A percentile compares a stretch with the other conserved stretches of the same genome.
These are phyloP conservation scores for Sterrhoptilus dennistouni DNA, from an alignment of 2,113 vertebrate genomes.

Conservation along the genomic window DNA sequence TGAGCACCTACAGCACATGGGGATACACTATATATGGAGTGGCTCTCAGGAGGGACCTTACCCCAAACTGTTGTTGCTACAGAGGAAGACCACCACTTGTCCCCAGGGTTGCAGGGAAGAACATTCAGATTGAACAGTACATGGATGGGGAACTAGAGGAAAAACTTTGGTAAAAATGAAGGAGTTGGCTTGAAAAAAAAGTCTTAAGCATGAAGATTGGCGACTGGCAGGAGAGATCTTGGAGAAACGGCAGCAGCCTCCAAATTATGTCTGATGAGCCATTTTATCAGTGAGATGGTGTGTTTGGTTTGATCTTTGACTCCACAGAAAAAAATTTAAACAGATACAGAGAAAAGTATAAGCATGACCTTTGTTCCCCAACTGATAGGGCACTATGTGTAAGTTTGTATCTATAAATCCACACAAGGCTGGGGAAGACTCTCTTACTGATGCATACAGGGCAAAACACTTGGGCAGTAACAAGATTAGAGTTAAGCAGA, in stretches of 20 bases:
- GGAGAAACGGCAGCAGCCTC: neutral
- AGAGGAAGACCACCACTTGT: neutral
- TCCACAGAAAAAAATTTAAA: neutral
- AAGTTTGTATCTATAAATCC: neutral
- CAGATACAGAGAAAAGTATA: neutral
- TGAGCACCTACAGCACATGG: neutral
- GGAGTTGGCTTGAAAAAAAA: neutral
- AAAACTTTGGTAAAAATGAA: neutral
- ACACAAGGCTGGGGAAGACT: fast-evolving
- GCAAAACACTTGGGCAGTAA: neutral
- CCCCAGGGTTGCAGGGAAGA: neutral
- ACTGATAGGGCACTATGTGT: fast-evolving
- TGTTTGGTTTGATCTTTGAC: neutral
- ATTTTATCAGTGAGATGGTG: neutral
- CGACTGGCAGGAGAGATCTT: neutral
- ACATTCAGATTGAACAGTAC: too few species aligned
- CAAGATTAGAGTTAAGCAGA: neutral
- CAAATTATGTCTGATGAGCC: neutral
- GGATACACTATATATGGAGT: neutral
- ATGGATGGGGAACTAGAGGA: neutral
- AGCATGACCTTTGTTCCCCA: neutral
- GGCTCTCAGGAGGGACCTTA: neutral
- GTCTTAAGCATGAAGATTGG: neutral
- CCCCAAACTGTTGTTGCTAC: fast-evolving
- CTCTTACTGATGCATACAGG: neutral